Evolutionary conservation across 35 echinoderm and acorn worm species (phyloP), one percentile per base, ranked within the genome.

Genomic region (Anneissia japonica): DNA sequence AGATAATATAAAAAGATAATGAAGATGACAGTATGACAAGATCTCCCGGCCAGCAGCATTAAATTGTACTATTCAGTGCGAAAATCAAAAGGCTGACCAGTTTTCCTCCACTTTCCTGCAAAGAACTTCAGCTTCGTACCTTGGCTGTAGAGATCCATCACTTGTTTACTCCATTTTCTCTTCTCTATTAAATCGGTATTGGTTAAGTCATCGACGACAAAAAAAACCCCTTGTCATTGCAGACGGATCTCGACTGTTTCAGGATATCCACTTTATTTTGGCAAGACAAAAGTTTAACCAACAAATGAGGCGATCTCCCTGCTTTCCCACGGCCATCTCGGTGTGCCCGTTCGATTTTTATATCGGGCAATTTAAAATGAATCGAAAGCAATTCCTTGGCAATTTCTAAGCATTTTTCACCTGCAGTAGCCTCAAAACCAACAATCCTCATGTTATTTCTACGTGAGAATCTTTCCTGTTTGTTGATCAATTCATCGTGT

Each of bases 191-290:
- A 37, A 81, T 91, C 89, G 6, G 37, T 30, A 29, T 74, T 79
- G 30, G 89, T 90, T 33, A 90, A 82, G 76, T 90, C 82, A 79
- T 90, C 89, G 30, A 77, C n/a, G 7, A 79, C 36, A 46, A 86
- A n/a, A n/a, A 91, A 30, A 74, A 43, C 4, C 10, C 74, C 35
- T 79, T 21, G 31, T 83, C 83, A 0, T 83, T 38, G 31, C 86
- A 51, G 3, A 83, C 89, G 1, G 37, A 23, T 6, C 88, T 38
- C 13, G 81, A n/a, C 34, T 90, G 38, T 31, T 81, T 80, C 81
- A 90, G 32, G 81, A 90, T 77, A 73, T 64, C 84, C 11, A 90
- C n/a, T 78, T 90, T 77, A 34, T 90, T 82, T 74, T 84, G 34
- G 35, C 83, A 89, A 12, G 87, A 89, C 12, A 89, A 29, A 17